Percentiles rank a stretch among this genome's conserved stretches.
Evolutionary conservation across 2,888 invertebrate genomes (phyloP).

Genomic region (Lasioglossum marginatum): DNA sequence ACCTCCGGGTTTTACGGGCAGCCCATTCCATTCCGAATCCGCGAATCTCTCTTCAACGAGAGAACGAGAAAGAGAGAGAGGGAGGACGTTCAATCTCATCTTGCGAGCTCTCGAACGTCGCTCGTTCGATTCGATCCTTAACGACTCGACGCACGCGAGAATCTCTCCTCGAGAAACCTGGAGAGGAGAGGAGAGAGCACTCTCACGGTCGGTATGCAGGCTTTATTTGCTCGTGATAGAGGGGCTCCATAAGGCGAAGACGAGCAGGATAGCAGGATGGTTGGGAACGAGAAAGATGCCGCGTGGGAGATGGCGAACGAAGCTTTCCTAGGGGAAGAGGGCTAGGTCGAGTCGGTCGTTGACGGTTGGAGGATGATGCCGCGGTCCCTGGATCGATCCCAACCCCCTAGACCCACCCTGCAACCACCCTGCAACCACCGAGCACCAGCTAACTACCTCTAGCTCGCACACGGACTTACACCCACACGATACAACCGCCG

Average conservation of each 20-base stretch:
- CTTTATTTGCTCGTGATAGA: constrained; percentile 70
- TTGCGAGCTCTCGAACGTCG: constrained; percentile 7
- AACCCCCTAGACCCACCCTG: constrained; percentile 37
- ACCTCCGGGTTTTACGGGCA: not conserved
- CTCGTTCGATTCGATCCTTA: constrained; percentile 23
- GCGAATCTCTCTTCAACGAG: not conserved
- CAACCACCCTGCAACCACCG: constrained; percentile 70
- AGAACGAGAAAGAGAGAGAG: not conserved
- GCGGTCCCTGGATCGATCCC: constrained; percentile 78
- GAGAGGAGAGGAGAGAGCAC: constrained; percentile 23
- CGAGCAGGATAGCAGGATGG: constrained; percentile 19
- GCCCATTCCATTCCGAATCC: constrained; percentile 1
- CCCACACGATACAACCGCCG: not conserved
- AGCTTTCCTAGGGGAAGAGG: constrained; percentile 18
- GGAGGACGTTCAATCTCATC: not conserved
- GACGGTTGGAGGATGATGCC: constrained; percentile 78
- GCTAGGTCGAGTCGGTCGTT: constrained; percentile 69
- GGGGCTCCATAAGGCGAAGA: constrained; percentile 58
- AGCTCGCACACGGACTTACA: constrained; percentile 16
- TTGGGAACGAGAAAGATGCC: not conserved
- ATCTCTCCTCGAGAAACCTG: not conserved
- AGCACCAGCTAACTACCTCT: constrained; percentile 73
- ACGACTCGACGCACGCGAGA: constrained; percentile 33
- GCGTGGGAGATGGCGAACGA: not conserved
- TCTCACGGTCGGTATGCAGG: constrained; percentile 29